Conservation (phyloP, 1,140 invertebrate genomes). For the Bombus polaris region DNA sequence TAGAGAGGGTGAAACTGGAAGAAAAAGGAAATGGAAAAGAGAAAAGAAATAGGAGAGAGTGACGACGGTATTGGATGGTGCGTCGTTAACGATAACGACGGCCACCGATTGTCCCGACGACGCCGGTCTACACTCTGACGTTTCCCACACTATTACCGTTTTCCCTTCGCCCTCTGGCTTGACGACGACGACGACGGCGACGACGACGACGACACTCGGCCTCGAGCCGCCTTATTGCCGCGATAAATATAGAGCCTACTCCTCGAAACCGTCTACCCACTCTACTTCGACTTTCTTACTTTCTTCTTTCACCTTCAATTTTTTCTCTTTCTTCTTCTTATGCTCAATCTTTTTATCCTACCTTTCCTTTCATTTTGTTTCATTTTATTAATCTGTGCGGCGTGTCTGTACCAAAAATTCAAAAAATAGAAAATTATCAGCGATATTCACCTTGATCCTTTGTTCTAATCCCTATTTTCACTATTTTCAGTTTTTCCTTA, state of each 20-base stretch:
- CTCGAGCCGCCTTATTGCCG: slow-evolving; percentile 71
- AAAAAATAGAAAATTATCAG: too few species aligned
- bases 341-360: too few species aligned
- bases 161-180: slow-evolving; percentile 41
- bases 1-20: slow-evolving; percentile 24
- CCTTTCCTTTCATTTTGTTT: background rate
- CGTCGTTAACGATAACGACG: slow-evolving; percentile 78
- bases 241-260: slow-evolving; percentile 76
- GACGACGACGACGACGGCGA: slow-evolving; percentile 19
- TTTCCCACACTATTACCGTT: slow-evolving; percentile 28
- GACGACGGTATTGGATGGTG: slow-evolving; percentile 70
- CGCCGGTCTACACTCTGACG: slow-evolving; percentile 45
- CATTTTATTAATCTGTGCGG: too few species aligned
- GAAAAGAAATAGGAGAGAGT: slow-evolving; percentile 49
- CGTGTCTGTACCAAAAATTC: background rate
- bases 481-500: background rate
- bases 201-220: slow-evolving; percentile 49
- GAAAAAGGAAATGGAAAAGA: slow-evolving; percentile 16
- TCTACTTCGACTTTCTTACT: slow-evolving; percentile 17
- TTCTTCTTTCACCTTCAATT: slow-evolving; percentile 31
- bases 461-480: too few species aligned
- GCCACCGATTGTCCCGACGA: slow-evolving; percentile 75
- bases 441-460: too few species aligned
- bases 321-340: background rate
- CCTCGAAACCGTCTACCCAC: slow-evolving; percentile 52